Conservation (phyloP, 2,113 vertebrate genomes). For the Muscicapa adusta region DNA sequence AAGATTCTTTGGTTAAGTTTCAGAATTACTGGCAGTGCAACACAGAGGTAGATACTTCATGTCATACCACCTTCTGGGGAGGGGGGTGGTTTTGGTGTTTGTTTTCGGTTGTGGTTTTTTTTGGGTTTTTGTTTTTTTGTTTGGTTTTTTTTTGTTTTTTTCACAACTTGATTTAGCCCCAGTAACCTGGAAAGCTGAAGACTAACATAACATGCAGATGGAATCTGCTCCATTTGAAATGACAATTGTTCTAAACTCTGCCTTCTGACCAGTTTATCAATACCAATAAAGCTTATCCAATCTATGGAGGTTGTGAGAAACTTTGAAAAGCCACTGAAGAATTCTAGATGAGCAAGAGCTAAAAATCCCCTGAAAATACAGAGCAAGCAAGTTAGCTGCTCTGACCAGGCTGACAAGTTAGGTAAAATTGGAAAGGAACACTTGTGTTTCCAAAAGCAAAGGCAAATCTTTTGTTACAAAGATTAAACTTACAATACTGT, state of each 20-base stretch:
- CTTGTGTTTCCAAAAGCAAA: neutral
- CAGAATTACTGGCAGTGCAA: neutral
- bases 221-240: neutral
- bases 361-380: neutral
- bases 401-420: neutral
- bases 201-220: neutral
- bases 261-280: neutral
- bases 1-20: neutral
- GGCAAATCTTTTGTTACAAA: neutral
- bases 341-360: neutral
- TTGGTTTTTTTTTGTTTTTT: neutral
- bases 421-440: neutral
- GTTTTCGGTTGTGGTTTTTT: neutral
- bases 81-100: neutral
- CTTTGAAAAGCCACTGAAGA: neutral
- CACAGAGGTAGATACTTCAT: neutral
- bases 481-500: conserved; percentile 19
- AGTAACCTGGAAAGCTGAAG: neutral
- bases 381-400: neutral
- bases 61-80: neutral
- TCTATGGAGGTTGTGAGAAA: neutral
- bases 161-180: neutral
- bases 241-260: neutral
- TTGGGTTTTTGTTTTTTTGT: too few species aligned
- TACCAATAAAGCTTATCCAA: neutral